Conservation (phyloP, 2,113 vertebrate species). For the Pelobates fuscus region DNA sequence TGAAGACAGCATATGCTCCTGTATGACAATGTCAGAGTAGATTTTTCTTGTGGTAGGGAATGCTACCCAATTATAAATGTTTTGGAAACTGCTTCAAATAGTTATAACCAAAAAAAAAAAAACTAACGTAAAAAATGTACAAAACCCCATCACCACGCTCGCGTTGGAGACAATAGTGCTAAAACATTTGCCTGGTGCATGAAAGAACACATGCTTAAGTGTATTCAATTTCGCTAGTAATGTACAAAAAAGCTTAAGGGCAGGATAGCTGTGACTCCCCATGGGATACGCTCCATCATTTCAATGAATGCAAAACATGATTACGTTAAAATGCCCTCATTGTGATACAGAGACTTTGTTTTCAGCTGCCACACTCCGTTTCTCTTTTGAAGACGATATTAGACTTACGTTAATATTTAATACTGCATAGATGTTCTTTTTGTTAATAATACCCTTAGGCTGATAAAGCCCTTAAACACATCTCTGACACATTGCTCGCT, state of each 20-base stretch:
- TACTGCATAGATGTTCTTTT: background rate
- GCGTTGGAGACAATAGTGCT: too few species aligned
- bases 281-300: background rate
- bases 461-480: background rate
- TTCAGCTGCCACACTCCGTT: constrained; percentile 7
- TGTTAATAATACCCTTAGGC: constrained; percentile 17
- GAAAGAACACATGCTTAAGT: too few species aligned
- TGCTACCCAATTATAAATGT: too few species aligned
- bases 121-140: too few species aligned
- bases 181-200: too few species aligned
- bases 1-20: too few species aligned
- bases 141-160: too few species aligned
- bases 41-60: too few species aligned
- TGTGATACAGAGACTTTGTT: background rate
- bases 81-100: too few species aligned
- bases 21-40: too few species aligned
- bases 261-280: background rate
- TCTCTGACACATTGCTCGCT: background rate
- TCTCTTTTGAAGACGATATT: constrained; percentile 1
- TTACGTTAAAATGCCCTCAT: background rate
- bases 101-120: too few species aligned
- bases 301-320: background rate
- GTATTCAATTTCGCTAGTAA: background rate
- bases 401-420: background rate
- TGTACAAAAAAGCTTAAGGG: constrained; percentile 2